Evolutionary conservation across 2,797 vertebrate species (phyloP).

Genomic region (Hemibagrus guttatus): DNA sequence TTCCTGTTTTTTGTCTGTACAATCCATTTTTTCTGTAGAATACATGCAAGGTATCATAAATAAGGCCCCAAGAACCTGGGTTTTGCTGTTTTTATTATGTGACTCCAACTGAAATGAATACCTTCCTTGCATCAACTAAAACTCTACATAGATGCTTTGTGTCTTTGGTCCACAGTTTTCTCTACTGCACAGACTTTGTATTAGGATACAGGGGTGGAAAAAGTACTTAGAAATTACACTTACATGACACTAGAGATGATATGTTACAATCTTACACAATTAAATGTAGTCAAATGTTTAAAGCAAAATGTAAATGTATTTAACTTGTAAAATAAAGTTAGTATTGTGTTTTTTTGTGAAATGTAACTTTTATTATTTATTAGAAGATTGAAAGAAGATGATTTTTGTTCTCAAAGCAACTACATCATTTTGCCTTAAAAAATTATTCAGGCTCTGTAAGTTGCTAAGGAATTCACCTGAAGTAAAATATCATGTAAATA

Average conservation of each 20-base stretch:
- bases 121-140: not conserved
- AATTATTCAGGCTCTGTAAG: not conserved
- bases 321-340: not conserved
- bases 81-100: not conserved
- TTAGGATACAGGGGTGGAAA: not conserved
- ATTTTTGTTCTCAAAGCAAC: not conserved
- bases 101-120: not conserved
- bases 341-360: not conserved
- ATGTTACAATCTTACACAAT: not conserved
- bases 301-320: not conserved
- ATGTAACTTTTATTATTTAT: not conserved
- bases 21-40: not conserved
- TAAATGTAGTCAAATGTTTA: not conserved
- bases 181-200: not conserved
- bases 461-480: not conserved
- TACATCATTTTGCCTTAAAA: not conserved
- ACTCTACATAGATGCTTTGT: not conserved
- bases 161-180: not conserved
- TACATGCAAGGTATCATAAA: not conserved
- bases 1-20: not conserved
- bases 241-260: not conserved
- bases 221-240: not conserved
- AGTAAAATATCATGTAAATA: not conserved
- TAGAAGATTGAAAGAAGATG: not conserved
- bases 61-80: not conserved